Percentiles rank a stretch among this genome's conserved stretches.
These are phyloP conservation scores for Apis florea DNA, from an alignment of 1,140 invertebrate species.

Conservation along the genomic window DNA sequence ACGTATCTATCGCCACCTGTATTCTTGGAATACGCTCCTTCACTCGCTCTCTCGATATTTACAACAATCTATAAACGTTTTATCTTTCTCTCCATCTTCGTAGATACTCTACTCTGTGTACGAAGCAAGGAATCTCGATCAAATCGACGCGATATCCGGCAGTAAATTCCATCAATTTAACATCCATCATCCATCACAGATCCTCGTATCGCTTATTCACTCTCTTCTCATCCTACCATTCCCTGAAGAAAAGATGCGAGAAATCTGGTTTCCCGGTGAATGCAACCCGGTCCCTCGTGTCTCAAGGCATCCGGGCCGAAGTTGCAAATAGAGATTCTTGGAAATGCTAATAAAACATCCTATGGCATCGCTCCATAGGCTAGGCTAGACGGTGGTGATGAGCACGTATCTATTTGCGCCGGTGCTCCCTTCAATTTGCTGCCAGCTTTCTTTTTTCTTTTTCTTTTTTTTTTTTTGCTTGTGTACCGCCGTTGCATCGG, in stretches of 20 bases:
- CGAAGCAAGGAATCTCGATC: neutral
- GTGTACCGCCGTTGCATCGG: neutral
- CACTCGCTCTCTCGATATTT: too few relatives aligned
- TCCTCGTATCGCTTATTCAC: neutral
- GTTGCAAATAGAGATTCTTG: conserved; percentile 32
- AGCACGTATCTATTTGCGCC: conserved; percentile 18
- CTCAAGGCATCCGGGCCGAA: conserved; percentile 9
- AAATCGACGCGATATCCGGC: neutral
- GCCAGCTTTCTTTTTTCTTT: neutral
- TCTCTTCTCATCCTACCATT: neutral
- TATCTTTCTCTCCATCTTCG: too few relatives aligned
- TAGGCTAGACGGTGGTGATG: neutral
- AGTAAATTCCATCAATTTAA: too few relatives aligned
- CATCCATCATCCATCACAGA: neutral
- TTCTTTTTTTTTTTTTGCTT: neutral
- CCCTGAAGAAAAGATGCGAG: neutral
- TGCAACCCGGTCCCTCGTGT: neutral
- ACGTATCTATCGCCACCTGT: too few relatives aligned
- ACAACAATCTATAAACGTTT: too few relatives aligned
- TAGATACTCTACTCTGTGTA: too few relatives aligned
- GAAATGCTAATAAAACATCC: conserved; percentile 22
- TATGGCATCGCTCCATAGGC: conserved; percentile 28
- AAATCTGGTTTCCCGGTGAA: neutral
- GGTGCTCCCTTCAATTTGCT: conserved; percentile 21
- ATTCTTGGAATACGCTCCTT: too few relatives aligned